Percentiles rank a stretch among this genome's conserved stretches.
These are phyloP conservation scores for Hydrotaea cyrtoneurina DNA, from an alignment of 2,888 invertebrate genomes.

Conservation along the genomic window DNA sequence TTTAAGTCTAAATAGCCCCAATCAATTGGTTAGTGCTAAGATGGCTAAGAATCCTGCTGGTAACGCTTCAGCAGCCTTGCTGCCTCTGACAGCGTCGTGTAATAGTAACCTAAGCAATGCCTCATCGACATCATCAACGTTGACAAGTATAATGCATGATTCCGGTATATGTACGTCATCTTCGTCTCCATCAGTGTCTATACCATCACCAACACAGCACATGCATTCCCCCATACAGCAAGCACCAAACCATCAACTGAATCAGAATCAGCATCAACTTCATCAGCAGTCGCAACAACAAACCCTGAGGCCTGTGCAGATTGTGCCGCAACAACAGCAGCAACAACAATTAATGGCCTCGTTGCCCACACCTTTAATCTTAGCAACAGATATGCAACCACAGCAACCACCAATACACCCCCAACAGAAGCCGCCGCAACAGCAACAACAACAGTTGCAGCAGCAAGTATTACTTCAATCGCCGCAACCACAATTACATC, in stretches of 20 bases:
- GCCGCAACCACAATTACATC: slow-evolving; percentile 26
- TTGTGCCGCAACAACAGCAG: slow-evolving; percentile 73
- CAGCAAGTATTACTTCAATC: slow-evolving; percentile 43
- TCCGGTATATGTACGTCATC: slow-evolving; percentile 80
- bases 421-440: slow-evolving; percentile 11
- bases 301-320: slow-evolving; percentile 71
- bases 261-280: slow-evolving; percentile 67
- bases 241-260: slow-evolving; percentile 64
- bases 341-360: slow-evolving; percentile 59
- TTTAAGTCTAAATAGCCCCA: slow-evolving; percentile 57
- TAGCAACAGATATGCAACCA: slow-evolving; percentile 37
- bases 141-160: slow-evolving; percentile 78
- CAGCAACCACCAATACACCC: slow-evolving; percentile 49
- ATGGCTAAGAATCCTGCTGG: slow-evolving; percentile 40
- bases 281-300: slow-evolving; percentile 71
- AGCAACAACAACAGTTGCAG: slow-evolving; percentile 33
- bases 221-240: slow-evolving; percentile 78
- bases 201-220: slow-evolving; percentile 78
- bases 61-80: neutral
- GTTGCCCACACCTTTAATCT: slow-evolving; percentile 63
- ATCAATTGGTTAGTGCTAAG: slow-evolving; percentile 36
- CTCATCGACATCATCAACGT: slow-evolving; percentile 73
- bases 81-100: slow-evolving; percentile 68
- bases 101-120: slow-evolving; percentile 75
- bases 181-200: slow-evolving; percentile 79